Evolutionary conservation across 2,113 vertebrate species (phyloP).

Genomic region (Donacobius atricapilla): DNA sequence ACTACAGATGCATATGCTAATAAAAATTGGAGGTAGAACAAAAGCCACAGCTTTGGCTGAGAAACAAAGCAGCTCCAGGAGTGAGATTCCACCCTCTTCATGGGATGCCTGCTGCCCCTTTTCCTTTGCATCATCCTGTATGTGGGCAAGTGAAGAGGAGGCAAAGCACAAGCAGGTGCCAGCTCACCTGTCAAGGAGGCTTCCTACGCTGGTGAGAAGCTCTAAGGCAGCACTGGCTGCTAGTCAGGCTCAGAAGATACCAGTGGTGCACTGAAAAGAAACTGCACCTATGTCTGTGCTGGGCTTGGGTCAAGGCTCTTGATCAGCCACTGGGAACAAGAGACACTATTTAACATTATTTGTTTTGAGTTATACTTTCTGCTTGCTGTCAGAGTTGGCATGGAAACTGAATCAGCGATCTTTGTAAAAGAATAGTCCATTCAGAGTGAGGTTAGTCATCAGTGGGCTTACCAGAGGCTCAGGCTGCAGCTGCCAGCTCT

Average conservation of each 20-base stretch:
- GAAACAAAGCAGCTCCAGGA: neutral
- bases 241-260: neutral
- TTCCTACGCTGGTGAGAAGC: neutral
- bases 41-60: neutral
- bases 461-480: neutral
- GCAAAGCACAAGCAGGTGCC: neutral
- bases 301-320: neutral
- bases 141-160: neutral
- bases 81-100: neutral
- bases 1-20: neutral
- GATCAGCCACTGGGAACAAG: neutral
- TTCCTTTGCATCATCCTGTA: neutral
- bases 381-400: slow-evolving; percentile 47
- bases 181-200: neutral
- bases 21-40: neutral
- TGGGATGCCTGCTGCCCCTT: neutral
- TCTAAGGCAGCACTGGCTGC: neutral
- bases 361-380: slow-evolving; percentile 30
- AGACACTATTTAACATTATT: slow-evolving; percentile 10
- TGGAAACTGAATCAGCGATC: slow-evolving; percentile 46
- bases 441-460: slow-evolving; percentile 39
- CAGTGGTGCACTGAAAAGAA: neutral
- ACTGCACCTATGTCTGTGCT: neutral
- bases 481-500: slow-evolving; percentile 13
- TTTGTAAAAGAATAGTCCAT: slow-evolving; percentile 8